phyloP scores from a whole-genome alignment of 2,888 invertebrate genomes.

The Drosophila pullipes region DNA sequence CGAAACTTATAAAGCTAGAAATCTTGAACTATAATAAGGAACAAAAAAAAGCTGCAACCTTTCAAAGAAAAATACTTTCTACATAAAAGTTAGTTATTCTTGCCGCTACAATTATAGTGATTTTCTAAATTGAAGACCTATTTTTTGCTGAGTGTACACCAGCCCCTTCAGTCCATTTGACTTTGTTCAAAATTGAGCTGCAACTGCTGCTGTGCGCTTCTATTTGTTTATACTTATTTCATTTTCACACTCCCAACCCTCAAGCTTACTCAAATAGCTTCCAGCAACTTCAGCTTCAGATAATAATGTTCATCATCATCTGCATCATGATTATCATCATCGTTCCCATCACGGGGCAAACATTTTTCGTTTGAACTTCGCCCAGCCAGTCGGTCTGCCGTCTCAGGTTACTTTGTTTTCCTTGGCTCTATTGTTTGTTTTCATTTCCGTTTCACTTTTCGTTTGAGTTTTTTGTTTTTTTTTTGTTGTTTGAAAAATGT shows the following conservation, averaged over 20 bases:
- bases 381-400: conserved; percentile 38
- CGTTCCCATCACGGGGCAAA: conserved; percentile 28
- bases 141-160: not conserved
- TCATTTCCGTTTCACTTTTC: conserved; percentile 77
- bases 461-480: conserved; percentile 35
- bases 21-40: not conserved
- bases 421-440: conserved; percentile 72
- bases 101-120: not conserved
- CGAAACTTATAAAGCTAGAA: not conserved
- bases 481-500: conserved; percentile 68
- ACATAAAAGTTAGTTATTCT: not conserved
- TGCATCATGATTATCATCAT: conserved; percentile 22
- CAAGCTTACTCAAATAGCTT: conserved; percentile 18
- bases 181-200: conserved; percentile 59
- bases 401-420: conserved; percentile 79
- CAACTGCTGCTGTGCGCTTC: conserved; percentile 57
- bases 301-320: conserved; percentile 24
- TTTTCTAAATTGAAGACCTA: fast-evolving
- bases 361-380: conserved; percentile 66
- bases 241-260: conserved; percentile 70
- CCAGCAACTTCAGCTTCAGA: not conserved
- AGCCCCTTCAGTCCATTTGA: conserved; percentile 49
- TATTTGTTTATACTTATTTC: conserved; percentile 79
- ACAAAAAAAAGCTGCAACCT: not conserved
- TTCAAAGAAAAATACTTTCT: not conserved